Percentiles rank a stretch among this genome's conserved stretches.
phyloP scores from a whole-genome alignment of 2,797 vertebrate species.

The Anableps anableps region DNA sequence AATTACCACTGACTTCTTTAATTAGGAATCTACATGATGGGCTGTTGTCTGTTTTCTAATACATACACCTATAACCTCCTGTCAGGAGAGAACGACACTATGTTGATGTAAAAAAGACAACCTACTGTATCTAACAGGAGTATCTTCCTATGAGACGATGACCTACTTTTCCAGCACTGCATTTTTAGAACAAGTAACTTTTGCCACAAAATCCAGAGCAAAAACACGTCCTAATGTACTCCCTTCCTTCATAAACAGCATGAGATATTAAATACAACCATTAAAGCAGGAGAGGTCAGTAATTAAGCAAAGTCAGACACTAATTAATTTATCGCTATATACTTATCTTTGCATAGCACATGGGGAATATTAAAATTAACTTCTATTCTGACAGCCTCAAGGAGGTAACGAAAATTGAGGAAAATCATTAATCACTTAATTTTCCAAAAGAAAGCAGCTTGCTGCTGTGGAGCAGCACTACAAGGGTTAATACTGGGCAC shows the following conservation, averaged over 20 bases:
- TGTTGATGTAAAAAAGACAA: neutral
- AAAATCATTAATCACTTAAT: conserved; percentile 42
- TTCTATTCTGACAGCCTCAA: conserved; percentile 27
- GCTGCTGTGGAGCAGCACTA: conserved; percentile 5
- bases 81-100: neutral
- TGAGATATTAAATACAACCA: conserved; percentile 32
- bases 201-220: neutral
- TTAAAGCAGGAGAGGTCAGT: conserved; percentile 34
- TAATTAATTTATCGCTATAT: conserved; percentile 40
- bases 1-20: neutral
- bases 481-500: neutral
- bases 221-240: neutral
- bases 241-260: conserved; percentile 13
- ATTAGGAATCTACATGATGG: neutral
- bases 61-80: neutral
- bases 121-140: neutral
- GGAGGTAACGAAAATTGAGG: neutral
- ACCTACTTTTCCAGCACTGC: conserved; percentile 33
- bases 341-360: conserved; percentile 44
- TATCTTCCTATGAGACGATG: neutral
- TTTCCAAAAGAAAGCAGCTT: conserved; percentile 34
- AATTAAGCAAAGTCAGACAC: conserved; percentile 40
- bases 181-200: conserved; percentile 20
- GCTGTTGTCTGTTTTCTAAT: neutral
- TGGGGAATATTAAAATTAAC: conserved; percentile 44